Evolutionary conservation across 2,797 vertebrate genomes (phyloP).

Genomic region (Odontamblyopus rebecca): DNA sequence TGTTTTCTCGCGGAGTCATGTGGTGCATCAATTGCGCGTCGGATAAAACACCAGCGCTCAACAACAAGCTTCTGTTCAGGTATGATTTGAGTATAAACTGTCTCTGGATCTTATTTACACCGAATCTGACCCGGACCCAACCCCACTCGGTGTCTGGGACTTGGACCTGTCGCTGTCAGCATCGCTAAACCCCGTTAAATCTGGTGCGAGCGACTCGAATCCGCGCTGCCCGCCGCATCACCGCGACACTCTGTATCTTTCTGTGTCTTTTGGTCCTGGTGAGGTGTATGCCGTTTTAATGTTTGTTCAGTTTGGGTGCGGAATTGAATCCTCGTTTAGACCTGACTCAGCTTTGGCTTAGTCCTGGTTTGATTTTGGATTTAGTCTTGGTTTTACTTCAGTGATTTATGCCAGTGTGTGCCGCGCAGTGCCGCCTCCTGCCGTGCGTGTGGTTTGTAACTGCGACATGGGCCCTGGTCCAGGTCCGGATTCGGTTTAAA

Average conservation of each 20-base stretch:
- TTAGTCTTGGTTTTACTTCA: slow-evolving; percentile 1
- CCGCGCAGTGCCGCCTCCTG: slow-evolving; percentile 11
- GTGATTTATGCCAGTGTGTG: background rate
- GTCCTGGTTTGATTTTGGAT: background rate
- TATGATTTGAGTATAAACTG: slow-evolving; percentile 40
- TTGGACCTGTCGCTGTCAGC: background rate
- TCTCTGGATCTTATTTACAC: background rate
- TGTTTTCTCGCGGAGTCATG: slow-evolving; percentile 60
- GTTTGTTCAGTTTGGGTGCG: background rate
- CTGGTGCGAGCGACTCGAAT: background rate
- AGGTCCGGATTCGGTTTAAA: slow-evolving; percentile 4
- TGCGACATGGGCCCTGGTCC: slow-evolving; percentile 11
- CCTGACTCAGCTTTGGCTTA: background rate
- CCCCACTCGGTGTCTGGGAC: background rate
- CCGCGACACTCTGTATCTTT: slow-evolving; percentile 1
- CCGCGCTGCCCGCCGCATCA: slow-evolving; percentile 5
- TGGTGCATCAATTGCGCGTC: slow-evolving; percentile 80
- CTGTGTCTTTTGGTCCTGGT: background rate
- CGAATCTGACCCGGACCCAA: background rate
- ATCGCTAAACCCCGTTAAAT: background rate
- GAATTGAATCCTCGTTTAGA: background rate
- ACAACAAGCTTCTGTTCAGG: slow-evolving; percentile 80
- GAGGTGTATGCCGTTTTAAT: background rate
- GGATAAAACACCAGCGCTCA: slow-evolving; percentile 75
- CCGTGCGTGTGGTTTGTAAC: slow-evolving; percentile 11